phyloP scores from a whole-genome alignment of 2,113 vertebrate species.

The Anolis sagrei region DNA sequence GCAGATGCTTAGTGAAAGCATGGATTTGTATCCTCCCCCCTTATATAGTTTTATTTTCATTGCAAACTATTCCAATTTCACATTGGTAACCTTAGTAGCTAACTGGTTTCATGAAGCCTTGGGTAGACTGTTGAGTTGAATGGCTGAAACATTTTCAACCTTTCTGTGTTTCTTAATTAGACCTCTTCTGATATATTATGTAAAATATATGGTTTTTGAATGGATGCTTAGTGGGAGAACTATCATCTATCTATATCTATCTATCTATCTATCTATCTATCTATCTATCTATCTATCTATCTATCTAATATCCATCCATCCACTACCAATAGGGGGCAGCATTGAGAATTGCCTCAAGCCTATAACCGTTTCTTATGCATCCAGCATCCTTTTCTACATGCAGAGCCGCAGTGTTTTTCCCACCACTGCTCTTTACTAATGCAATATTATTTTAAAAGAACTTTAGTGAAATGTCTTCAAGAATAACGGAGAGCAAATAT shows the following conservation, averaged over 20 bases:
- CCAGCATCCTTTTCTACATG: not conserved
- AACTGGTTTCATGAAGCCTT: not conserved
- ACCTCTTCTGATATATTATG: too few relatives aligned
- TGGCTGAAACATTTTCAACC: not conserved
- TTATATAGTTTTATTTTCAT: not conserved
- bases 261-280: too few relatives aligned
- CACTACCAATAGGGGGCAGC: conserved; percentile 17
- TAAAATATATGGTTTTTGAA: not conserved
- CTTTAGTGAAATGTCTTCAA: not conserved
- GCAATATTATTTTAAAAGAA: not conserved
- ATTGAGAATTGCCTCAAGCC: not conserved
- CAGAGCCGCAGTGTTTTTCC: not conserved
- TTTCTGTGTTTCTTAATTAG: not conserved
- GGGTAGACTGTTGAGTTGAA: not conserved
- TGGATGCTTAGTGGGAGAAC: not conserved
- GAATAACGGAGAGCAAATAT: not conserved
- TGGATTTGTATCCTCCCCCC: not conserved
- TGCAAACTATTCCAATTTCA: not conserved
- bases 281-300: too few relatives aligned
- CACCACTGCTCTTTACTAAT: not conserved
- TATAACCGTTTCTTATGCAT: not conserved
- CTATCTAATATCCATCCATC: not conserved
- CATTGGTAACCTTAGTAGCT: not conserved
- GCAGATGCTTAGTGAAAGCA: not conserved
- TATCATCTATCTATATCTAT: too few relatives aligned